Evolutionary conservation across 2,888 invertebrate species (phyloP).

Genomic region (Hofmannophila pseudospretella): DNA sequence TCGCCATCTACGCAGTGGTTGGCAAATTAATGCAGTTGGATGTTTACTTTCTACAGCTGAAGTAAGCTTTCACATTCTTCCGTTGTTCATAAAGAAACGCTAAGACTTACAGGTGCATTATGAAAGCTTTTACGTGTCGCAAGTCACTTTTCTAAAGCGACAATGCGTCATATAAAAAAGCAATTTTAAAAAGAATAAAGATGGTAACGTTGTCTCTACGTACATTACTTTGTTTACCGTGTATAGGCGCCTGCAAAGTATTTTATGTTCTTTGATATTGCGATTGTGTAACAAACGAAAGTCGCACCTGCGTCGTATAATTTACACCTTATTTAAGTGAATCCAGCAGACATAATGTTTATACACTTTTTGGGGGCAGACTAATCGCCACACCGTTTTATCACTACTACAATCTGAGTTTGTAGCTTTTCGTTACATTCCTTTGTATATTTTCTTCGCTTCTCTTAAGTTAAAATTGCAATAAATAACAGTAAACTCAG

Average conservation of each 20-base stretch:
- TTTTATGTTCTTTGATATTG: slow-evolving; percentile 44
- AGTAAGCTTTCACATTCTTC: slow-evolving; percentile 8
- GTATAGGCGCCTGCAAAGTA: slow-evolving; percentile 33
- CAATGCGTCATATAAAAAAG: slow-evolving; percentile 38
- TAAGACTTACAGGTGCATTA: slow-evolving; percentile 27
- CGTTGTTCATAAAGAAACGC: slow-evolving; percentile 4
- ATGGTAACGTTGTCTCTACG: slow-evolving; percentile 19
- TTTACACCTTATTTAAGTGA: slow-evolving; percentile 1
- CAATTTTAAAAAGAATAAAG: slow-evolving; percentile 47
- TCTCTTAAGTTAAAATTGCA: too few relatives aligned
- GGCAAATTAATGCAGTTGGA: too few relatives aligned
- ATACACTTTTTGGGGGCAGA: too few relatives aligned
- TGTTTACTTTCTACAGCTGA: slow-evolving; percentile 1
- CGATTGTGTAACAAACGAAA: slow-evolving; percentile 22
- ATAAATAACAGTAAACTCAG: too few relatives aligned
- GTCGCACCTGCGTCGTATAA: slow-evolving; percentile 13
- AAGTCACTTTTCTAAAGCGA: slow-evolving; percentile 43
- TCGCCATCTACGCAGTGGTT: too few relatives aligned
- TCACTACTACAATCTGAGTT: too few relatives aligned
- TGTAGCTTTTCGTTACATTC: too few relatives aligned
- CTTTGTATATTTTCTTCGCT: too few relatives aligned
- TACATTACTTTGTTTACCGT: slow-evolving; percentile 25
- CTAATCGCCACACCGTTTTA: too few relatives aligned
- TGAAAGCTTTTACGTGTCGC: slow-evolving; percentile 42
- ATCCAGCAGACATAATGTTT: too few relatives aligned